Evolutionary conservation across 2,113 vertebrate species (phyloP), one percentile per base, ranked within the genome.

Genomic region (pig (Sus scrofa)): DNA sequence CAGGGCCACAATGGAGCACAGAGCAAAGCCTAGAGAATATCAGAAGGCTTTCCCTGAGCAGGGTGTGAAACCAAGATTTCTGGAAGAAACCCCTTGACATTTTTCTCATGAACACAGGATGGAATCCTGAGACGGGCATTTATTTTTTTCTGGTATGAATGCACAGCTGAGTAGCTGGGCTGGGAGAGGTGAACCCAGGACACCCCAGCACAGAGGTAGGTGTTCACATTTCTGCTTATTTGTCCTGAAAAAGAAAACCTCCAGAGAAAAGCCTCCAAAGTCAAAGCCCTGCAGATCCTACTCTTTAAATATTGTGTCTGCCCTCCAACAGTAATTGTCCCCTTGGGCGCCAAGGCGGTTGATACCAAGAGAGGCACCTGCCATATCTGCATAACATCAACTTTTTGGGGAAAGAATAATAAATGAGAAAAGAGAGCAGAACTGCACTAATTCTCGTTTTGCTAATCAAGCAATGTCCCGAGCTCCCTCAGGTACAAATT

Each of bases 1-100:
- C 2, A 0, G 2, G 1, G 1, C 1, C 0, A 27, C 3, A 14
- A 1, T 13, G 63, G 34, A 19, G 26, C 13, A 9, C 63, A 44
- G 30, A 54, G 30, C 4, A 56, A 24, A 5, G 14, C 1, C 8
- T 9, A 70, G 22, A 14, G 2, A 12, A 30, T 13, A 22, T 20
- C 82, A 8, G 14, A 65, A 73, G 58, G 22, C 13, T 30, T 91
- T 78, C 32, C 74, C 54, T 44, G 68, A 68, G 30, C 68, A 54
- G 16, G 54, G 3, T 32, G 27, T 34, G 19, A 37, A 75, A 30
- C 11, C n/a, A 70, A 22, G 1, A 50, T 37, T 92, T 58, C 70
- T 50, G 24, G 39, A 79, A 73, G 27, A 60, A 54, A 37, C 22
- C 11, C 24, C 15, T n/a, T 68, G 50, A 6, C 32, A 14, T 22